Conservation (phyloP, 2,888 invertebrate genomes). For the Lampropteryx suffumata region DNA sequence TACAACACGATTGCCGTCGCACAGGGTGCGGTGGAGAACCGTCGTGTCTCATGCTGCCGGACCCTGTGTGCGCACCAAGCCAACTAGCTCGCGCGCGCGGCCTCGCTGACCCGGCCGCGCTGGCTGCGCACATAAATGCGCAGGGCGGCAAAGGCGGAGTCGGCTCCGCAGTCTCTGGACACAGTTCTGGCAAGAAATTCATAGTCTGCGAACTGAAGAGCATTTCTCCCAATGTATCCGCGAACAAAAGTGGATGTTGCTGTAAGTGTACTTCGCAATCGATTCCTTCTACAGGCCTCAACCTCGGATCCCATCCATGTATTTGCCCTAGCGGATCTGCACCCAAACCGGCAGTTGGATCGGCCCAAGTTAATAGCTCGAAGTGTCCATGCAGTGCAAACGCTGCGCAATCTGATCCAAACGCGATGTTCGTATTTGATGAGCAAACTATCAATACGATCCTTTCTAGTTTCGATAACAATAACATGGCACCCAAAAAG, state of each 20-base stretch:
- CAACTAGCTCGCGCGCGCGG: slow-evolving; percentile 74
- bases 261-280: slow-evolving; percentile 61
- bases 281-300: slow-evolving; percentile 28
- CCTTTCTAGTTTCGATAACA: slow-evolving; percentile 51
- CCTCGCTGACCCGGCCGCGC: slow-evolving; percentile 62
- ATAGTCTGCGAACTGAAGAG: slow-evolving; percentile 76
- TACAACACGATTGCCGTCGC: slow-evolving; percentile 83
- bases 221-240: slow-evolving; percentile 52
- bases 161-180: slow-evolving; percentile 39
- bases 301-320: slow-evolving; percentile 29
- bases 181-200: slow-evolving; percentile 63
- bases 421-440: slow-evolving; percentile 53
- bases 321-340: slow-evolving; percentile 29
- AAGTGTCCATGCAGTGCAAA: slow-evolving; percentile 42
- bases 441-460: slow-evolving; percentile 54
- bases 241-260: slow-evolving; percentile 57
- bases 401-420: slow-evolving; percentile 29
- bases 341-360: slow-evolving; percentile 15
- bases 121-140: slow-evolving; percentile 56
- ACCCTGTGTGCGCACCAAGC: slow-evolving; percentile 80
- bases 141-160: slow-evolving; percentile 47
- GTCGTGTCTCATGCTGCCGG: slow-evolving; percentile 77
- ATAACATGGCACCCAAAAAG: slow-evolving; percentile 43
- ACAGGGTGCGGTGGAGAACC: slow-evolving; percentile 80
- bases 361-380: slow-evolving; percentile 17